A percentile compares a stretch with the other conserved stretches of the same genome.
Evolutionary conservation across 2,113 vertebrate genomes (phyloP).

Genomic region (Saimiri boliviensis): DNA sequence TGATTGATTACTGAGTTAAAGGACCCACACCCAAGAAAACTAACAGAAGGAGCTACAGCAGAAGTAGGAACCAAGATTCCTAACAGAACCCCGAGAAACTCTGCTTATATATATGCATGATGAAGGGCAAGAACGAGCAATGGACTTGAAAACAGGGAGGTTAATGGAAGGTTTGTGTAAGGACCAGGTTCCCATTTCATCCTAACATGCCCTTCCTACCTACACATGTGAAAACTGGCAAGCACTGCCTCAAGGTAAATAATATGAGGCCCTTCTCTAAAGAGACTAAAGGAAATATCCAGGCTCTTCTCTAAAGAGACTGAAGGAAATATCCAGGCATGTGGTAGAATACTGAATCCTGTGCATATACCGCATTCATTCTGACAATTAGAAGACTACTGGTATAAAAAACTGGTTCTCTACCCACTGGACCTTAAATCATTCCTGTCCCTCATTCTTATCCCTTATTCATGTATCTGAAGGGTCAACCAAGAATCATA

Average conservation of each 20-base stretch:
- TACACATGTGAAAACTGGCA: not conserved
- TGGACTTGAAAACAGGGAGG: not conserved
- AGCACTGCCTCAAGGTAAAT: not conserved
- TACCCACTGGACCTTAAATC: not conserved
- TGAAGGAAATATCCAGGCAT: not conserved
- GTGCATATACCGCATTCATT: not conserved
- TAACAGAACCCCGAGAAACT: not conserved
- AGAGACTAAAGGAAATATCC: not conserved
- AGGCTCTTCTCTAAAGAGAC: not conserved
- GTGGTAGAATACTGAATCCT: not conserved
- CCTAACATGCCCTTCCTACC: not conserved
- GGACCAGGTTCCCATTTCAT: not conserved
- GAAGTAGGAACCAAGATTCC: not conserved
- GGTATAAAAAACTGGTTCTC: not conserved
- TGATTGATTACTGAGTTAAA: not conserved
- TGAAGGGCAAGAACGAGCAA: not conserved
- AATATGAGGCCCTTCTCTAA: not conserved
- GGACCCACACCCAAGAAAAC: not conserved
- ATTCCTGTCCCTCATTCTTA: not conserved
- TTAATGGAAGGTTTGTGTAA: not conserved
- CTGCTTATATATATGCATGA: not conserved
- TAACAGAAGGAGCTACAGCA: not conserved
- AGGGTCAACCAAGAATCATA: constrained; percentile 21
- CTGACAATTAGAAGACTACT: not conserved
- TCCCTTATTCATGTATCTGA: not conserved